Base-by-base conservation (phyloP, 2,888 invertebrate genomes). In the Liposcelis brunnea region DNA sequence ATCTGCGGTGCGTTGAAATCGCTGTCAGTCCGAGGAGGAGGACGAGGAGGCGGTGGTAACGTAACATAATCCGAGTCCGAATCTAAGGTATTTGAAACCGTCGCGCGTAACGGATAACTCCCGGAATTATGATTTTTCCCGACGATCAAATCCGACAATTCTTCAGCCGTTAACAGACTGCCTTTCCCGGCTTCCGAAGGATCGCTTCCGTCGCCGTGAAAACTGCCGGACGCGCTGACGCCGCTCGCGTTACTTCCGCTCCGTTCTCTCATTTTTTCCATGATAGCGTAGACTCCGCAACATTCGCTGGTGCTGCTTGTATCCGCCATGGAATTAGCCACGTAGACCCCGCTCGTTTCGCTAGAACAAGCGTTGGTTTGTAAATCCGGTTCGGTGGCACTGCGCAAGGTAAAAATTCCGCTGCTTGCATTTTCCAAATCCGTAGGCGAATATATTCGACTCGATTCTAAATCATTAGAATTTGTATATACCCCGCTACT, bases 11-110 rank as follows among this genome's bases (percentile, higher is more conserved):
- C 42, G 50, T 49, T 36, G 51, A 32, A 34, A 49, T 26, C 26
- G 8, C 26, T 26, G 26, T 26, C 26, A 6, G 26, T 26, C 26
- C 26, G 45, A 10, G 52, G 52, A 3, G 53, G 52, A 4, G 53
- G 53, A 14, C 47, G 45, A 32, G 50, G 55, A 6, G 55, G 55
- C 7, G 56, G 56, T 5, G 62, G 60, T 56, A 86, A 66, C 49
- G 86, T 82, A 1, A 89, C 89, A 59, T 90, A 90, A 61, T 90
- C 89, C 21, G 85, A 86, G 55, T 87, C 85, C 0, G 89, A 87
- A 59, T 89, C 86, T 55, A 89, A 70, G 1, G 84, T 86, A 52
- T 79, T 77, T 55, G 86, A 85, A 34, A 87, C 81, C 1, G 84
- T 82, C 56, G 83, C 82, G 16, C 75, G 65, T 1, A 74, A 73